Percentiles rank a stretch among this genome's conserved stretches.
Evolutionary conservation across 2,797 vertebrate genomes (phyloP).

Genomic region (Phoebastria nigripes): DNA sequence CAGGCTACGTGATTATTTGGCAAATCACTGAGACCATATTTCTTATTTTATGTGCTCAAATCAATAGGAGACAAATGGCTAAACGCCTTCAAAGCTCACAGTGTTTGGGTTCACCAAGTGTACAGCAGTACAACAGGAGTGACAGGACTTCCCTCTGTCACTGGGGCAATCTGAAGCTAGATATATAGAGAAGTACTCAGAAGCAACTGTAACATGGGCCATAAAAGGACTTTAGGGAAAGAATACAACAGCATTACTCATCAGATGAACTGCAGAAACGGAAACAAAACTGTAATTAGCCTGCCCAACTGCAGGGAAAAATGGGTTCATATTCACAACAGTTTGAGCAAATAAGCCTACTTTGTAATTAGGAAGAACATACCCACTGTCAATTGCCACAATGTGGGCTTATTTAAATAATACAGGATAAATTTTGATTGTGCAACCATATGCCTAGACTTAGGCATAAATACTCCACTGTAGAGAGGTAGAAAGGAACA

Average conservation of each 20-base stretch:
- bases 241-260: not conserved
- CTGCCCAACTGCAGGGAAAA: conserved; percentile 15
- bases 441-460: not conserved
- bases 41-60: not conserved
- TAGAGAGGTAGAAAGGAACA: not conserved
- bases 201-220: not conserved
- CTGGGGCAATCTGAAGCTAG: not conserved
- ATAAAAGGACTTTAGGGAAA: not conserved
- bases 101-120: not conserved
- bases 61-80: not conserved
- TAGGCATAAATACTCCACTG: not conserved
- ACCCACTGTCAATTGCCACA: not conserved
- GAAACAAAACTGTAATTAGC: not conserved
- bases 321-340: not conserved
- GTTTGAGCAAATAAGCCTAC: not conserved
- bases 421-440: not conserved
- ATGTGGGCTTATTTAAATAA: not conserved
- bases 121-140: not conserved
- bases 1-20: not conserved
- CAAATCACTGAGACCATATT: not conserved
- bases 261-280: not conserved
- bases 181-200: not conserved
- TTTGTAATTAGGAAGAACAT: not conserved
- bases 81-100: not conserved
- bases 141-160: not conserved